These are phyloP conservation scores for Pipistrellus kuhlii DNA, from an alignment of 2,797 vertebrate genomes.

Conservation along the genomic window DNA sequence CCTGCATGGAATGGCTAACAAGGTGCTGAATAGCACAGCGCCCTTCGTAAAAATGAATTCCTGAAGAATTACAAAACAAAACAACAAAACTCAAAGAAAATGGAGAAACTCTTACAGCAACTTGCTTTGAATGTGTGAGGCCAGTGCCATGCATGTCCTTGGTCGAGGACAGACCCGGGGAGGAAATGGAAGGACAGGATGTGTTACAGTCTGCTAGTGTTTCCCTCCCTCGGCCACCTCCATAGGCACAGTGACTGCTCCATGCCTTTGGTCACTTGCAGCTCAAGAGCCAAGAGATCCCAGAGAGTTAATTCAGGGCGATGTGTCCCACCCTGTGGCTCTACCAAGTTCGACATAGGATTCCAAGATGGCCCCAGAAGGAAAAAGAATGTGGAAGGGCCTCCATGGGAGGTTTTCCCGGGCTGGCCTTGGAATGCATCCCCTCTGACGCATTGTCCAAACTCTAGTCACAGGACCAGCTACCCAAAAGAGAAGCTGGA, in stretches of 20 bases:
- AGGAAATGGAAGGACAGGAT: not conserved
- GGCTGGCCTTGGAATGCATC: not conserved
- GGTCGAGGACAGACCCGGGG: not conserved
- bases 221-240: not conserved
- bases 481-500: not conserved
- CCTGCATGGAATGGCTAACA: not conserved
- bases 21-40: not conserved
- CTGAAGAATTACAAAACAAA: constrained; percentile 20
- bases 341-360: not conserved
- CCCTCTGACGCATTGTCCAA: not conserved
- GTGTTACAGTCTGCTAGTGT: not conserved
- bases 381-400: not conserved
- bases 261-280: not conserved
- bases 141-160: rapidly evolving
- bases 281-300: not conserved
- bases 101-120: not conserved
- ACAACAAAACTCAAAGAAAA: not conserved
- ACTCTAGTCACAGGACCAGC: not conserved
- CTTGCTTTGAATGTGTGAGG: not conserved
- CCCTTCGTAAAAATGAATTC: not conserved
- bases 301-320: not conserved
- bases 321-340: not conserved
- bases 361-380: not conserved
- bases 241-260: not conserved
- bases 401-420: not conserved